Evolutionary conservation across 1,140 invertebrate species (phyloP).

Genomic region (Pogonomyrmex barbatus): DNA sequence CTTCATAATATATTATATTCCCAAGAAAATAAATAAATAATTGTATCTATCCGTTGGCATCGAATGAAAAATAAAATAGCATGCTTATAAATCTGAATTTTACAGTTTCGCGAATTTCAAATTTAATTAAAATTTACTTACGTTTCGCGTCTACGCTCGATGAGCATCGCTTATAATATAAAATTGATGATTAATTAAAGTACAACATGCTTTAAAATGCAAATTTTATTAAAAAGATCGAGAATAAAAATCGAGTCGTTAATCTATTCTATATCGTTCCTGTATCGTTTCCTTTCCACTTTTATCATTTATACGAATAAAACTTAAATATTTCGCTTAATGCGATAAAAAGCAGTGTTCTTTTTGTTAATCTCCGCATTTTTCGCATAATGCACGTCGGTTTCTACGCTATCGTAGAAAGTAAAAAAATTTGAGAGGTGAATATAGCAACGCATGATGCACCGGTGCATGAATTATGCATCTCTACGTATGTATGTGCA

Average conservation of each 20-base stretch:
- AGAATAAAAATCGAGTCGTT: not conserved
- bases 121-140: constrained; percentile 51
- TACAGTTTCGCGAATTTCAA: constrained; percentile 30
- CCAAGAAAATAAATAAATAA: constrained; percentile 39
- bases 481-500: constrained; percentile 17
- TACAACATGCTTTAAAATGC: not conserved
- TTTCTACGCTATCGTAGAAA: not conserved
- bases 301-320: not conserved
- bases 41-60: constrained; percentile 14
- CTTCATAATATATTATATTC: constrained; percentile 6
- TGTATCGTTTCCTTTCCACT: not conserved
- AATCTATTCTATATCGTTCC: constrained; percentile 13
- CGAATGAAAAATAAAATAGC: constrained; percentile 28
- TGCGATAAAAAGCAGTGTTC: not conserved
- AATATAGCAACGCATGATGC: constrained; percentile 35
- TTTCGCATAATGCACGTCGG: not conserved
- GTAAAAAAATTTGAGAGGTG: constrained; percentile 52
- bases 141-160: constrained; percentile 2
- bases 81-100: constrained; percentile 38
- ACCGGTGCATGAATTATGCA: constrained; percentile 61
- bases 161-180: not conserved
- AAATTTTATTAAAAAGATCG: not conserved
- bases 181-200: constrained; percentile 8
- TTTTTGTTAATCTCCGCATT: not conserved
- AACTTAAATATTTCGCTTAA: constrained; percentile 31